A percentile compares a stretch with the other conserved stretches of the same genome.
These are phyloP conservation scores for Brachyalestes nurse DNA, from an alignment of 2,797 vertebrate species.

Conservation along the genomic window DNA sequence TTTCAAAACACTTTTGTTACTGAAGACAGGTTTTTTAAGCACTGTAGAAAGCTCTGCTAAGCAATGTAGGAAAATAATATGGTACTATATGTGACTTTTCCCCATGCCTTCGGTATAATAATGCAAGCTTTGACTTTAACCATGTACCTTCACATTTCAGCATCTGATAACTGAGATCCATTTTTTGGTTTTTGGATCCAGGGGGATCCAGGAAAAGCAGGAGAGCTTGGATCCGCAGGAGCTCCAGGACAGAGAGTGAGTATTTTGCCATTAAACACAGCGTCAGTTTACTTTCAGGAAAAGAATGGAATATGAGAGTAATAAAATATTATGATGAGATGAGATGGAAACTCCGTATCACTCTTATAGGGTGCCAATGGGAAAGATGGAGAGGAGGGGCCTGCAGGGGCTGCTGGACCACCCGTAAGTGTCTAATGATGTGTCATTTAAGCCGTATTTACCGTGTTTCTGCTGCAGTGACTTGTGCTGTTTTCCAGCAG, in stretches of 20 bases:
- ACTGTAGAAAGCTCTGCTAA: too few relatives aligned
- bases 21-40: background rate
- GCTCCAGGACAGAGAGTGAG: conserved; percentile 89
- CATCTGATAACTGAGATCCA: background rate
- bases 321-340: conserved; percentile 12
- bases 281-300: background rate
- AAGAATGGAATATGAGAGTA: background rate
- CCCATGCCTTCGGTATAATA: background rate
- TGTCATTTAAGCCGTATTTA: background rate
- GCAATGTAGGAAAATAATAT: background rate
- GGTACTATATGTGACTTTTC: background rate
- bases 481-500: background rate
- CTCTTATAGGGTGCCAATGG: conserved; percentile 87
- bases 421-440: conserved; percentile 78
- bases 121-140: background rate
- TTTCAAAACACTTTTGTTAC: background rate
- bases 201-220: conserved; percentile 94
- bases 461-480: too few relatives aligned
- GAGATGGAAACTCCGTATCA: background rate
- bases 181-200: conserved; percentile 60
- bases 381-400: conserved; percentile 95
- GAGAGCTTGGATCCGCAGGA: conserved; percentile 90
- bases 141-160: background rate
- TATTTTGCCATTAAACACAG: conserved; percentile 29
- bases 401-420: conserved; percentile 89